These are phyloP conservation scores for Leucophenga montana DNA, from an alignment of 2,888 invertebrate genomes.

Conservation along the genomic window DNA sequence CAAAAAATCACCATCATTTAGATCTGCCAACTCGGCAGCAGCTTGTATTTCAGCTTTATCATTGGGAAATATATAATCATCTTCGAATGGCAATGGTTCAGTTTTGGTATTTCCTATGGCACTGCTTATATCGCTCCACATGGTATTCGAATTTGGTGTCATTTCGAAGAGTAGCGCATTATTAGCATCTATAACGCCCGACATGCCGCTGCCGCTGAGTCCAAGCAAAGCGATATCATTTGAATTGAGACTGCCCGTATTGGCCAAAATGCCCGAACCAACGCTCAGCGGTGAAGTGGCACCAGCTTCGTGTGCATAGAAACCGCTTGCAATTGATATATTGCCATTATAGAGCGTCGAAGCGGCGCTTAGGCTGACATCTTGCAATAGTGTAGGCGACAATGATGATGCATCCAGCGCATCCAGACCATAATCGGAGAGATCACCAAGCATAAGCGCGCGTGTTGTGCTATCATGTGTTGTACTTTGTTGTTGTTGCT, in stretches of 20 bases:
- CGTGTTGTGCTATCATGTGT: neutral
- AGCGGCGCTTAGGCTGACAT: conserved; percentile 68
- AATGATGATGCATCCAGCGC: conserved; percentile 70
- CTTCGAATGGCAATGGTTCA: conserved; percentile 85
- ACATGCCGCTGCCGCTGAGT: conserved; percentile 36
- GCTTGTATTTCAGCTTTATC: conserved; percentile 90
- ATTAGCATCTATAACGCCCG: conserved; percentile 45
- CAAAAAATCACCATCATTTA: conserved; percentile 85
- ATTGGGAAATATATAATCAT: conserved; percentile 91
- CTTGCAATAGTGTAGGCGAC: conserved; percentile 71
- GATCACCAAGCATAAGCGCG: conserved; percentile 59
- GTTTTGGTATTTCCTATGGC: conserved; percentile 73
- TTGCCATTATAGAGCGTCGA: conserved; percentile 59
- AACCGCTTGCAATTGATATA: conserved; percentile 44
- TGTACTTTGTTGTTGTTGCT: conserved; percentile 29
- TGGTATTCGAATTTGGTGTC: conserved; percentile 69
- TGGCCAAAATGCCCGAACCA: conserved; percentile 37
- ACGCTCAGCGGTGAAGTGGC: conserved; percentile 37
- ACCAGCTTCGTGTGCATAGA: conserved; percentile 56
- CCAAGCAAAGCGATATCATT: conserved; percentile 35
- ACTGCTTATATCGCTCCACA: conserved; percentile 73
- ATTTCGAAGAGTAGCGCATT: conserved; percentile 62
- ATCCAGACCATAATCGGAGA: conserved; percentile 71
- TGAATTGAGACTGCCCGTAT: conserved; percentile 45
- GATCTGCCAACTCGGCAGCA: conserved; percentile 86